These are phyloP conservation scores for Chaetorhynchus papuensis DNA, from an alignment of 2,113 vertebrate species.

Conservation along the genomic window DNA sequence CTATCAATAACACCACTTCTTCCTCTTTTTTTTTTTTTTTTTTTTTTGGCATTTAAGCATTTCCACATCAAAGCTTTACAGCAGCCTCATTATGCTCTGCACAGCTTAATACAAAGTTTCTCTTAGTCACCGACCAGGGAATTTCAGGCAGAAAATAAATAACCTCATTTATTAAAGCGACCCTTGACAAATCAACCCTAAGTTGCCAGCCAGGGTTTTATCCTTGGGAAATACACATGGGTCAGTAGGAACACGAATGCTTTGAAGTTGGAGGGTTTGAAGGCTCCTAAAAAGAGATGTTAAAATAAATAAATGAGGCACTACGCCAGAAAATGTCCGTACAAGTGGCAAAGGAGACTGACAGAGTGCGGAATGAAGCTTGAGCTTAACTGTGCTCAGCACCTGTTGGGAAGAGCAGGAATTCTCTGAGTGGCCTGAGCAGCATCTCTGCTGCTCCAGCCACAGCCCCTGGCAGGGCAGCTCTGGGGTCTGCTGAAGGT, in stretches of 20 bases:
- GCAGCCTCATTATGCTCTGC: conserved; percentile 22
- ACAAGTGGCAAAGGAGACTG: background rate
- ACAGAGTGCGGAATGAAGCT: background rate
- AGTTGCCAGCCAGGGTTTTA: background rate
- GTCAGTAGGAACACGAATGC: background rate
- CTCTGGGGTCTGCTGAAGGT: background rate
- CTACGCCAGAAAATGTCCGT: background rate
- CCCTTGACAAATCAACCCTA: conserved; percentile 30
- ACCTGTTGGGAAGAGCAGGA: background rate
- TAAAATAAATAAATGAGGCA: background rate
- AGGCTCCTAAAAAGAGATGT: background rate
- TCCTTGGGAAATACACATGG: background rate
- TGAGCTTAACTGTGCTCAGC: background rate
- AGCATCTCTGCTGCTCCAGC: background rate
- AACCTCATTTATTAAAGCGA: conserved; percentile 25
- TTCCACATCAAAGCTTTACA: conserved; percentile 51
- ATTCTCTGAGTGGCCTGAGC: background rate
- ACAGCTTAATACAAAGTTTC: conserved; percentile 25
- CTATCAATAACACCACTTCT: background rate
- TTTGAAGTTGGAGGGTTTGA: conserved; percentile 8
- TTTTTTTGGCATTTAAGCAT: background rate
- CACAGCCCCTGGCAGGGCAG: background rate
- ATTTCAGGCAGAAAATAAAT: conserved; percentile 52
- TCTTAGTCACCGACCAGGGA: conserved; percentile 37
- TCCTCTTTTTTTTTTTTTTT: background rate